phyloP scores from a whole-genome alignment of 2,797 vertebrate genomes.

The Phoxinus dragarum region DNA sequence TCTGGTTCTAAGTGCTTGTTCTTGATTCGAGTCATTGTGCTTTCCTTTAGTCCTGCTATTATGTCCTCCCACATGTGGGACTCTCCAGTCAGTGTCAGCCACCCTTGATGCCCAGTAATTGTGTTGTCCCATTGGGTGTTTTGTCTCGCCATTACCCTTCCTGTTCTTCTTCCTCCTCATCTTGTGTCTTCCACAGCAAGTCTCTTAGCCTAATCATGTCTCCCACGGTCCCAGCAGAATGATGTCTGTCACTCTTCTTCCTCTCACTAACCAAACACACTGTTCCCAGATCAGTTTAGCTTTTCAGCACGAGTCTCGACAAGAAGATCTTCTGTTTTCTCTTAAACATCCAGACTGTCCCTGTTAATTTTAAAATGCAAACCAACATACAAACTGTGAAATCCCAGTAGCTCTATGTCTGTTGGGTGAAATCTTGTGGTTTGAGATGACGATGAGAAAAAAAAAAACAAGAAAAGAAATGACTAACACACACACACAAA shows the following conservation, averaged over 20 bases:
- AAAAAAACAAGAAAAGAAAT: neutral
- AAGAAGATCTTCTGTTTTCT: neutral
- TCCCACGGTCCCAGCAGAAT: neutral
- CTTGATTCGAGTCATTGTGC: slow-evolving; percentile 9
- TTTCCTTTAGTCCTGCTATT: neutral
- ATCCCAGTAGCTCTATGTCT: neutral
- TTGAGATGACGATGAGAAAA: neutral
- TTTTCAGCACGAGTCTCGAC: neutral
- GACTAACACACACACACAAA: neutral
- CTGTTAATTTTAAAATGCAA: neutral
- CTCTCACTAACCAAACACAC: slow-evolving; percentile 10
- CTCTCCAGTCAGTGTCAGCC: slow-evolving; percentile 19
- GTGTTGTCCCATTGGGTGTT: slow-evolving; percentile 1
- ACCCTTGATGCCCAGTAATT: neutral
- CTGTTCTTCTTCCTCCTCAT: neutral
- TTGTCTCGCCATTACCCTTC: slow-evolving; percentile 15
- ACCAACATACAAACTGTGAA: neutral
- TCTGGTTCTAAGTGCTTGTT: slow-evolving; percentile 15
- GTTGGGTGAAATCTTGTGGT: neutral
- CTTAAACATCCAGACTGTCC: neutral
- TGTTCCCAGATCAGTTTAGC: slow-evolving; percentile 21
- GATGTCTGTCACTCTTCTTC: slow-evolving; percentile 34
- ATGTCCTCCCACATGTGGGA: neutral
- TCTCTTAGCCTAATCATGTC: slow-evolving; percentile 28
- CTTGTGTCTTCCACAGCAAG: neutral